Evolutionary conservation across 2,113 vertebrate species (phyloP).

Genomic region (Triplophysa siluroides): DNA sequence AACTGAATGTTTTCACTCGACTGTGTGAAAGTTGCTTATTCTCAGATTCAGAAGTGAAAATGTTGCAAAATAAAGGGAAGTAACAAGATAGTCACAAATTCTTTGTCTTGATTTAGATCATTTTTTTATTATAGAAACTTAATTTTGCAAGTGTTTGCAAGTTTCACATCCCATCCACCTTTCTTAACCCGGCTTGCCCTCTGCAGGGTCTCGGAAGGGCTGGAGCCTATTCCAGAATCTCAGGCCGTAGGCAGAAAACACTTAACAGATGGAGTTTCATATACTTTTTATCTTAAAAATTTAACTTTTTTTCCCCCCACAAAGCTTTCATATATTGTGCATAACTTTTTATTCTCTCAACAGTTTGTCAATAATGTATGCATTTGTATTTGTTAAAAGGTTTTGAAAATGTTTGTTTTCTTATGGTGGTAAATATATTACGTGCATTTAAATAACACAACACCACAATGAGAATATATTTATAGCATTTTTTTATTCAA

Average conservation of each 20-base stretch:
- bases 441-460: neutral
- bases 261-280: too few species aligned
- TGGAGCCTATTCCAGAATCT: too few species aligned
- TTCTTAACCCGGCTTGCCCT: too few species aligned
- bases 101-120: neutral
- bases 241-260: too few species aligned
- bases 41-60: constrained; percentile 32
- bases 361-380: neutral
- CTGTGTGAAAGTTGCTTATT: constrained; percentile 28
- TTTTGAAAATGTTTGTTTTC: too few species aligned
- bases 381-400: too few species aligned
- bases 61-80: constrained; percentile 47
- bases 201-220: too few species aligned
- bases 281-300: neutral
- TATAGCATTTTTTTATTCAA: neutral
- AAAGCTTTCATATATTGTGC: neutral
- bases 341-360: neutral
- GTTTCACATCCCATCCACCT: constrained; percentile 34
- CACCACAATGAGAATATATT: neutral
- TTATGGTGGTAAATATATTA: too few species aligned
- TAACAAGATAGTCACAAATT: constrained; percentile 23
- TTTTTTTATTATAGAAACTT: neutral
- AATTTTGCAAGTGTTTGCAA: constrained; percentile 35
- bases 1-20: neutral
- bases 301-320: neutral